Base-by-base conservation (phyloP, 2,797 vertebrate genomes). In the Calcarius lapponicus region DNA sequence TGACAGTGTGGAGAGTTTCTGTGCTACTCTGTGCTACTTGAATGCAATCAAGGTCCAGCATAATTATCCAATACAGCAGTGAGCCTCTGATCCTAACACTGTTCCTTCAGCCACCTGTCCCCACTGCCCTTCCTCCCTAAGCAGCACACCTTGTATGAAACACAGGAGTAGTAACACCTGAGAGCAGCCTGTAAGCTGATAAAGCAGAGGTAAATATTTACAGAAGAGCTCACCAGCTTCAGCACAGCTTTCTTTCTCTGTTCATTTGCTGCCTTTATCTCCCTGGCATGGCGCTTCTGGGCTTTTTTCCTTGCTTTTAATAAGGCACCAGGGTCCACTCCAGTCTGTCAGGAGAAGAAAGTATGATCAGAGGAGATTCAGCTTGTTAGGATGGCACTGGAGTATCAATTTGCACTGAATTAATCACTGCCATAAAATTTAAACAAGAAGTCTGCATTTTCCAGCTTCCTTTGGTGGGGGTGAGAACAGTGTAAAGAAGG, bases 281-380 rank as follows among this genome's bases (percentile, higher is more conserved):
- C 97, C 89, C 94, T 97, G 34, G 96, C 97, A 2, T 95, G 96
- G 65, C 98, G 98, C 81, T 96, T 98, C 86, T 96, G 92, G 43
- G 96, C 97, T 79, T 98, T 98, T 92, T 97, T 98, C 66, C 93
- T 97, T 1, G 97, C 97, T 34, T 98, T 97, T 93, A 98, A 97
- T 66, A 99, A 62, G 61, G 94, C 65, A 32, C 97, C 95, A 6
- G 99, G 99, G 96, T 99, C 98, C 14, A 99, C 97, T 32, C 99
- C 98, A 2, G 99, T 99, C 99, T 99, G 97, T 42, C 50, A 56
- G 2, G 25, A 65, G 89, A 90, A 88, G 60, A 92, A 97, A 76
- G 34, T 12, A 95, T 9, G 1, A 25, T 93, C 74, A 86, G 64
- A 95, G 51, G 45, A 74, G 50, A 32, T 71, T n/a, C 42, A 78